phyloP scores from a whole-genome alignment of 2,113 vertebrate genomes.

The Phaethornis superciliosus region DNA sequence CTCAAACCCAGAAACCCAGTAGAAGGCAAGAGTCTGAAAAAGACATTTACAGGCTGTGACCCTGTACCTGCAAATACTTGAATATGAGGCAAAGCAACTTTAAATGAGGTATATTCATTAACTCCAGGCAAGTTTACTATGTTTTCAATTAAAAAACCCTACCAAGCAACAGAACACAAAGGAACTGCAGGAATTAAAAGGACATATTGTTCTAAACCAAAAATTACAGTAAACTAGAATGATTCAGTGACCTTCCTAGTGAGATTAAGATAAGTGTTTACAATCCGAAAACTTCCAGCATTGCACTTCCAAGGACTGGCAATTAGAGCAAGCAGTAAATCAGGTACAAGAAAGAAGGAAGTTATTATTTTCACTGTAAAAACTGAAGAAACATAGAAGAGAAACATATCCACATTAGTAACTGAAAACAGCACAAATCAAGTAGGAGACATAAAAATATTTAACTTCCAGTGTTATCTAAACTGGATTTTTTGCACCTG shows the following conservation, averaged over 20 bases:
- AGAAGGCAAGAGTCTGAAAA: neutral
- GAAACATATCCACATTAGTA: neutral
- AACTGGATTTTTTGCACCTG: neutral
- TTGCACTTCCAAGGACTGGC: neutral
- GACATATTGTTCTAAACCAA: neutral
- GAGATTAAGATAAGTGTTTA: neutral
- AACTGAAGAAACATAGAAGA: neutral
- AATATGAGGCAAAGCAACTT: neutral
- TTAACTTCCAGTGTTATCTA: neutral
- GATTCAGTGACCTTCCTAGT: neutral
- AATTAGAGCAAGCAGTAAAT: neutral
- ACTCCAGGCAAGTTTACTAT: neutral
- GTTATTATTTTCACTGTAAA: neutral
- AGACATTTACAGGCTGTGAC: neutral
- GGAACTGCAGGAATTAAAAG: neutral
- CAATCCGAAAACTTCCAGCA: neutral
- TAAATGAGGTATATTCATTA: neutral
- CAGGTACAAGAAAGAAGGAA: neutral
- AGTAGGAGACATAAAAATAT: neutral
- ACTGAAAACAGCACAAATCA: neutral
- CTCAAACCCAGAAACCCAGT: neutral
- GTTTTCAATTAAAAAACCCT: neutral
- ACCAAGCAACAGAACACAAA: neutral
- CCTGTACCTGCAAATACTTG: conserved; percentile 1
- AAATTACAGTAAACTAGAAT: neutral